Evolutionary conservation across 2,797 vertebrate genomes (phyloP).

Genomic region (Hydrolagus colliei): DNA sequence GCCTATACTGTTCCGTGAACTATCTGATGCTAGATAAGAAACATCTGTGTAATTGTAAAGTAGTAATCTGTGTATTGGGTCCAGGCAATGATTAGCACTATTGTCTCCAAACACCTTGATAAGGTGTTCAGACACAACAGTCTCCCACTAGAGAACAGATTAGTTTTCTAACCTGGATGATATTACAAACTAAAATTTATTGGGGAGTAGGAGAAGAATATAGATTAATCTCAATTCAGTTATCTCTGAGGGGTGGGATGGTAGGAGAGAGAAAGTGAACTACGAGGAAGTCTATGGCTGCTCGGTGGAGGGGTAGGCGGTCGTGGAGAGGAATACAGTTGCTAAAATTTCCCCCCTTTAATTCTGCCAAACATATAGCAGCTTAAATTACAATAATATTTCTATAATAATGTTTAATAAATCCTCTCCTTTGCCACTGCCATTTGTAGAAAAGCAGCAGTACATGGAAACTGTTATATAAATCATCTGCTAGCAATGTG

Average conservation of each 20-base stretch:
- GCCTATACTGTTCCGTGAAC: not conserved
- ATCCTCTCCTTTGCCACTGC: not conserved
- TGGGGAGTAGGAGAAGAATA: too few relatives aligned
- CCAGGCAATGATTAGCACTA: not conserved
- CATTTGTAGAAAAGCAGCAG: not conserved
- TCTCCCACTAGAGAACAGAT: not conserved
- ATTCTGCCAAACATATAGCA: not conserved
- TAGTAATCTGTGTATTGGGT: not conserved
- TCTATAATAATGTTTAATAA: slow-evolving; percentile 1
- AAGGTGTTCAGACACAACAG: too few relatives aligned
- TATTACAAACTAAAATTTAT: too few relatives aligned
- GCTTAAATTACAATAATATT: not conserved
- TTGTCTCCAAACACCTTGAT: not conserved
- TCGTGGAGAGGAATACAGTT: not conserved
- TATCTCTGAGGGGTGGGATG: too few relatives aligned
- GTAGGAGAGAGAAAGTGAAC: not conserved
- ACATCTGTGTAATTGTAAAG: not conserved
- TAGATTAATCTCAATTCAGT: too few relatives aligned
- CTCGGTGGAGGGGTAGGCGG: not conserved
- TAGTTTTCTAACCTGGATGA: not conserved
- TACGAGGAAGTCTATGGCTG: not conserved
- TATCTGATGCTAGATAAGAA: not conserved
- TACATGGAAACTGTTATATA: slow-evolving; percentile 1
- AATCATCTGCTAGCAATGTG: not conserved
- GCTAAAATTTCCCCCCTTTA: too few relatives aligned